These are phyloP conservation scores for Metacarcinus magister DNA, from an alignment of 2,888 invertebrate species.

Conservation along the genomic window DNA sequence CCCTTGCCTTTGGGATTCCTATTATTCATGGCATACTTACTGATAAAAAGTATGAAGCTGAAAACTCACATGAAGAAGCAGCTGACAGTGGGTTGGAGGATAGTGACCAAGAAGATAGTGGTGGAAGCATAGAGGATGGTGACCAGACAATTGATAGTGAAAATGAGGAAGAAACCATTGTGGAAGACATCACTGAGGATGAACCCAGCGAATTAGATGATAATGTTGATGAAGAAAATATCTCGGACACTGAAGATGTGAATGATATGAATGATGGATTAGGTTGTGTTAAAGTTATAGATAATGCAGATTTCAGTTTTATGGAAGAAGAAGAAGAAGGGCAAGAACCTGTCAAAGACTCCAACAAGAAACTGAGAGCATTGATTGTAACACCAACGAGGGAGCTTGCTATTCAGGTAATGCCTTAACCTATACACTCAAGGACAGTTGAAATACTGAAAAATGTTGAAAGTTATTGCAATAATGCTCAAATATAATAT, in stretches of 20 bases:
- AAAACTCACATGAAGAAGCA: slow-evolving; percentile 59
- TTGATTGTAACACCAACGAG: slow-evolving; percentile 97
- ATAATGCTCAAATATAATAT: background rate
- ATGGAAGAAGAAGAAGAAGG: slow-evolving; percentile 80
- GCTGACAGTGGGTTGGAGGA: slow-evolving; percentile 59
- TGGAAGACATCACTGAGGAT: slow-evolving; percentile 59
- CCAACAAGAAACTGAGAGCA: slow-evolving; percentile 88
- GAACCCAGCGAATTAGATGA: slow-evolving; percentile 72
- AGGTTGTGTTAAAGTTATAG: slow-evolving; percentile 88
- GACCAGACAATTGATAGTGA: slow-evolving; percentile 52
- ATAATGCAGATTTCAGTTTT: slow-evolving; percentile 84
- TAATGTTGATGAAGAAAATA: slow-evolving; percentile 78
- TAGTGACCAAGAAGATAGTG: slow-evolving; percentile 53
- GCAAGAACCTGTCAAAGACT: background rate
- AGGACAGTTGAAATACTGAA: background rate
- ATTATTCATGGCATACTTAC: slow-evolving; percentile 93
- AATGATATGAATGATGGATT: slow-evolving; percentile 83
- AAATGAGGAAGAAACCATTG: slow-evolving; percentile 77
- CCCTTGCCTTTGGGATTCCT: slow-evolving; percentile 98
- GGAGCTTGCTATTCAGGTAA: slow-evolving; percentile 97
- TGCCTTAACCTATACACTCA: background rate
- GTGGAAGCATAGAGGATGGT: background rate
- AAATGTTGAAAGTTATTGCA: background rate
- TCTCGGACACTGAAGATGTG: slow-evolving; percentile 83
- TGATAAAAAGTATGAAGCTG: slow-evolving; percentile 84